These are phyloP conservation scores for Hyppa rectilinea DNA, from an alignment of 2,888 invertebrate genomes.

Conservation along the genomic window DNA sequence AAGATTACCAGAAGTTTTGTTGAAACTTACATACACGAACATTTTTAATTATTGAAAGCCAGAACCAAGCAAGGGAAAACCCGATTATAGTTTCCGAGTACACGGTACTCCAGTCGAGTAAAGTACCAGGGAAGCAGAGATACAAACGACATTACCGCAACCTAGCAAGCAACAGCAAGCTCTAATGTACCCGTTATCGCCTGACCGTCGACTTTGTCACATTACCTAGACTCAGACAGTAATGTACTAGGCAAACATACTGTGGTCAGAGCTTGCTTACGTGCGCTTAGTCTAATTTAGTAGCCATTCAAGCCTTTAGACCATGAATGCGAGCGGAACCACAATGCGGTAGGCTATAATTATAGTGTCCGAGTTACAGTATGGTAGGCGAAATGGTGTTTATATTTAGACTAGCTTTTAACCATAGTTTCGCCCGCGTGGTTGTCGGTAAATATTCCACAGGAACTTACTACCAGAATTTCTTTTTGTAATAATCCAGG, in stretches of 20 bases:
- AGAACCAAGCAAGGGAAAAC: too few relatives aligned
- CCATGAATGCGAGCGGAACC: slow-evolving; percentile 16
- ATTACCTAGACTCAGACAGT: slow-evolving; percentile 19
- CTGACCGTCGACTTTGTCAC: slow-evolving; percentile 23
- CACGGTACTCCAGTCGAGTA: too few relatives aligned
- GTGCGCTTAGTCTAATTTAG: slow-evolving; percentile 38
- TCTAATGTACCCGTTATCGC: slow-evolving; percentile 16
- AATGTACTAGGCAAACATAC: slow-evolving; percentile 35
- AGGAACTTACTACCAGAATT: too few relatives aligned
- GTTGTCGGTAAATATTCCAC: too few relatives aligned
- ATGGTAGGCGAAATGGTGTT: neutral
- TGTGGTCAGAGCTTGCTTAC: slow-evolving; percentile 24
- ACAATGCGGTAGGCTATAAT: slow-evolving; percentile 21
- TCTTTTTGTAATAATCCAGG: too few relatives aligned
- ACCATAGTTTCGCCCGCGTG: too few relatives aligned
- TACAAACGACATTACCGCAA: slow-evolving; percentile 6
- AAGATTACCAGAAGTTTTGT: too few relatives aligned
- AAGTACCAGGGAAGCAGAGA: slow-evolving; percentile 20
- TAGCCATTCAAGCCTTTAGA: slow-evolving; percentile 28
- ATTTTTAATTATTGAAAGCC: too few relatives aligned
- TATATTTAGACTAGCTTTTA: too few relatives aligned
- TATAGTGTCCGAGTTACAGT: slow-evolving; percentile 5
- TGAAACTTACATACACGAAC: too few relatives aligned
- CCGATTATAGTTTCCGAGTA: too few relatives aligned
- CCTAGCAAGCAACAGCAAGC: slow-evolving; percentile 21